Conservation (phyloP, 2,888 invertebrate species). For the Latrodectus elegans region DNA sequence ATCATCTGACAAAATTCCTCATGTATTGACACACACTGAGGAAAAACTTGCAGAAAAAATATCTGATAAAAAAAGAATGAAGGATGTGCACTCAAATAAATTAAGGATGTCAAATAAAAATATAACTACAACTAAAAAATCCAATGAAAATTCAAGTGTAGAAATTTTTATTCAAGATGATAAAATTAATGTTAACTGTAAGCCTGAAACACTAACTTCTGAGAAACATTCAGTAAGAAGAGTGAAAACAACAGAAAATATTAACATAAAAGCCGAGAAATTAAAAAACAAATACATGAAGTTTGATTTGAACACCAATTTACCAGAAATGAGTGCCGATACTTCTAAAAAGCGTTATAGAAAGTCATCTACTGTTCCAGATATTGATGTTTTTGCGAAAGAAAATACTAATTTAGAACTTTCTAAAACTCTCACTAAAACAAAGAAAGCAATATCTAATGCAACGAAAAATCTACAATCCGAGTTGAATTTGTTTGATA, state of each 20-base stretch:
- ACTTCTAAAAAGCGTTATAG: conserved; percentile 26
- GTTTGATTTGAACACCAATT: background rate
- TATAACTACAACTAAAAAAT: no score
- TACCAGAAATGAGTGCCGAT: background rate
- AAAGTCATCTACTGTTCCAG: conserved; percentile 34
- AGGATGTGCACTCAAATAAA: no score
- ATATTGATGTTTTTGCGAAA: conserved; percentile 16
- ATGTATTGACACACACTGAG: no score
- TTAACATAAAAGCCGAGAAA: background rate
- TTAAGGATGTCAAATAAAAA: no score
- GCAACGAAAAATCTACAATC: background rate
- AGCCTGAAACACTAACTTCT: background rate
- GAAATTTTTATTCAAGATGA: no score
- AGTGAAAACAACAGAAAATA: background rate
- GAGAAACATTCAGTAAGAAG: background rate
- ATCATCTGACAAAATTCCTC: no score
- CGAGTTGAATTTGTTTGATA: no score
- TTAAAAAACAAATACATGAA: background rate
- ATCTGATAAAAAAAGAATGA: no score
- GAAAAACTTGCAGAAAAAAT: no score
- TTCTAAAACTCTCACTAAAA: background rate
- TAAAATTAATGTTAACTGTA: no score
- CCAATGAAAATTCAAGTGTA: no score
- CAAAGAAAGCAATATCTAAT: background rate
- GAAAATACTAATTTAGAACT: background rate